Conservation (phyloP, 1,140 invertebrate genomes). For the Mamestra configurata region DNA sequence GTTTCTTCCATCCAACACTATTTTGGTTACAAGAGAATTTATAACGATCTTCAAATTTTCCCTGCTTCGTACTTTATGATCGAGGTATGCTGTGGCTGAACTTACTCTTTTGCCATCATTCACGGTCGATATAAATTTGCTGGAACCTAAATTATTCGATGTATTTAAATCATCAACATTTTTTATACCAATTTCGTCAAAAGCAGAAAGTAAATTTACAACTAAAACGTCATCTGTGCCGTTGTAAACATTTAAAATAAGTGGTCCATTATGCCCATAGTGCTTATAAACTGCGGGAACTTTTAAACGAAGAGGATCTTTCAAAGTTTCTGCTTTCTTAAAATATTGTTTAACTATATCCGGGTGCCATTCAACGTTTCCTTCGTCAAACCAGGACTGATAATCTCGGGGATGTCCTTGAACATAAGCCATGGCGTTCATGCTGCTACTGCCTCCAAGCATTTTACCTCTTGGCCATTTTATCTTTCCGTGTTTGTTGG, state of each 20-base stretch:
- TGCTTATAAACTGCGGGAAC: constrained; percentile 53
- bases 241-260: constrained; percentile 67
- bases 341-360: constrained; percentile 63
- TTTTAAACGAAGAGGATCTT: constrained; percentile 58
- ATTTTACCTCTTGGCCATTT: constrained; percentile 91
- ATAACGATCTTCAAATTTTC: constrained; percentile 91
- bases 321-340: constrained; percentile 70
- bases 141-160: constrained; percentile 74
- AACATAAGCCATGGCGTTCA: constrained; percentile 94
- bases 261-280: constrained; percentile 67
- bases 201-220: constrained; percentile 76
- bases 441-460: constrained; percentile 92
- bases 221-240: constrained; percentile 49
- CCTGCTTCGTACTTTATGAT: constrained; percentile 80
- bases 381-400: constrained; percentile 90
- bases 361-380: constrained; percentile 90
- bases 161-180: constrained; percentile 70
- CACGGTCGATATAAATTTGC: constrained; percentile 69
- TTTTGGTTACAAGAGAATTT: constrained; percentile 85
- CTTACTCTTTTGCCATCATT: constrained; percentile 89
- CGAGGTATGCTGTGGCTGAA: constrained; percentile 88
- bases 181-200: constrained; percentile 68
- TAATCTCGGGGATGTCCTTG: constrained; percentile 90
- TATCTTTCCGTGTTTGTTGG: constrained; percentile 80
- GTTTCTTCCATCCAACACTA: constrained; percentile 60